Evolutionary conservation across 2,888 invertebrate genomes (phyloP).

Genomic region (Spodoptera picta): DNA sequence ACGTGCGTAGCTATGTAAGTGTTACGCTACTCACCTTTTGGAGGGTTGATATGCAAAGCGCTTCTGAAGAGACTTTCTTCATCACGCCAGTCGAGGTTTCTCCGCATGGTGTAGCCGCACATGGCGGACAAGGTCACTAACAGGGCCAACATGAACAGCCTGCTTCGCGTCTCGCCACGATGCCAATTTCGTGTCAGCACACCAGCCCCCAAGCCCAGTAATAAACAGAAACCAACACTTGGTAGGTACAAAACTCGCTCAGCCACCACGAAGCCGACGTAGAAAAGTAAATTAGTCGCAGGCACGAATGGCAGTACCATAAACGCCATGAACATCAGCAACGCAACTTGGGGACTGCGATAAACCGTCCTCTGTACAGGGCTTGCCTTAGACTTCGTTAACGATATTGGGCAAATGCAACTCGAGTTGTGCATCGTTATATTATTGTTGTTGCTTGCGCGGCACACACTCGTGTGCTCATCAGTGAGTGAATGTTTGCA

Average conservation of each 20-base stretch:
- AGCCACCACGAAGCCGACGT: constrained; percentile 99
- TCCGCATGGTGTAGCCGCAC: constrained; percentile 92
- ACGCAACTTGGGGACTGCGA: constrained; percentile 80
- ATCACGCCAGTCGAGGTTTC: constrained; percentile 97
- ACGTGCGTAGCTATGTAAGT: not conserved
- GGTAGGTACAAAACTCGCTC: constrained; percentile 98
- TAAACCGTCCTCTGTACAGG: constrained; percentile 72
- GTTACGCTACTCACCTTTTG: constrained; percentile 94
- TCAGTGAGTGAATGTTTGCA: constrained; percentile 91
- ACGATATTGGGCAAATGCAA: constrained; percentile 78
- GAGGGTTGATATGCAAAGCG: constrained; percentile 97
- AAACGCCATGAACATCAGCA: constrained; percentile 91
- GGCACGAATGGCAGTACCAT: constrained; percentile 97
- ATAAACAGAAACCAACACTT: constrained; percentile 97
- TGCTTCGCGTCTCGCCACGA: constrained; percentile 77
- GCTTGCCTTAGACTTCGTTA: constrained; percentile 71
- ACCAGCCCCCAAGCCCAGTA: constrained; percentile 93
- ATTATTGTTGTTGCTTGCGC: constrained; percentile 92
- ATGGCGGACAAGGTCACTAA: constrained; percentile 90
- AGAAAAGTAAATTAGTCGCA: constrained; percentile 98
- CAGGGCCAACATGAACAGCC: constrained; percentile 81
- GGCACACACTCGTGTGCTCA: constrained; percentile 91
- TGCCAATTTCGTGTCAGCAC: constrained; percentile 82
- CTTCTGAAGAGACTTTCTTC: constrained; percentile 98
- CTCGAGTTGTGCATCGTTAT: constrained; percentile 87